These are phyloP conservation scores for Nyleta sp. DNA, from an alignment of 2,888 invertebrate species.

Conservation along the genomic window DNA sequence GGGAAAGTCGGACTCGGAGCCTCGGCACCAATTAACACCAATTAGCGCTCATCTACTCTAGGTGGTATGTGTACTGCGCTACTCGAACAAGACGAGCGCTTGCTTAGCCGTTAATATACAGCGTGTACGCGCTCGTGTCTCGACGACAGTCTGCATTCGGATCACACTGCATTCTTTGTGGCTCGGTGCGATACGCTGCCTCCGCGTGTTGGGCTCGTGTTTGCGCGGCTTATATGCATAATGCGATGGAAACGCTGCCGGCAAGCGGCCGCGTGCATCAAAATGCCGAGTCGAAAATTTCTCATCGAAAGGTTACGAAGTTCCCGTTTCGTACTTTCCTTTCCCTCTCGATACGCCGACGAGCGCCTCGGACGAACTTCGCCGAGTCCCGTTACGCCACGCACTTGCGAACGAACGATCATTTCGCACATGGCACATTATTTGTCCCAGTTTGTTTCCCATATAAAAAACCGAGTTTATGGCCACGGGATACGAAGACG, in stretches of 20 bases:
- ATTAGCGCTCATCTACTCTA: slow-evolving; percentile 82
- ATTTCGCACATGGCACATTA: slow-evolving; percentile 42
- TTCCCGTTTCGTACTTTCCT: slow-evolving; percentile 67
- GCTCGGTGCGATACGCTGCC: slow-evolving; percentile 18
- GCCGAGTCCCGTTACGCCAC: slow-evolving; percentile 56
- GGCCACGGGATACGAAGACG: neutral
- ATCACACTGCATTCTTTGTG: slow-evolving; percentile 47
- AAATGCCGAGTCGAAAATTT: slow-evolving; percentile 65
- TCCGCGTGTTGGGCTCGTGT: slow-evolving; percentile 17
- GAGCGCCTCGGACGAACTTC: slow-evolving; percentile 39
- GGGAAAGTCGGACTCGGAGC: slow-evolving; percentile 79
- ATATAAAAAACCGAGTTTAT: slow-evolving; percentile 24
- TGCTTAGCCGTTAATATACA: slow-evolving; percentile 64
- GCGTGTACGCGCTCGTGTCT: slow-evolving; percentile 39
- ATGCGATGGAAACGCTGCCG: slow-evolving; percentile 46
- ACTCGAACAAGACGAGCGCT: slow-evolving; percentile 66
- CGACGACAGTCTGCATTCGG: slow-evolving; percentile 43
- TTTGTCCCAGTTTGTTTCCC: slow-evolving; percentile 43
- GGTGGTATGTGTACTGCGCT: slow-evolving; percentile 67
- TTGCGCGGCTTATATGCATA: slow-evolving; percentile 47
- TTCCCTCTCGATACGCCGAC: slow-evolving; percentile 63
- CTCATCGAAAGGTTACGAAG: slow-evolving; percentile 68
- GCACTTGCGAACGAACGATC: slow-evolving; percentile 25
- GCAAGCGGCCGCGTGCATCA: slow-evolving; percentile 56
- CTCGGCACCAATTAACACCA: slow-evolving; percentile 82